Percentiles rank a stretch among this genome's conserved stretches.
These are phyloP conservation scores for Phylloscopus trochiloides DNA, from an alignment of 2,113 vertebrate species.

Conservation along the genomic window DNA sequence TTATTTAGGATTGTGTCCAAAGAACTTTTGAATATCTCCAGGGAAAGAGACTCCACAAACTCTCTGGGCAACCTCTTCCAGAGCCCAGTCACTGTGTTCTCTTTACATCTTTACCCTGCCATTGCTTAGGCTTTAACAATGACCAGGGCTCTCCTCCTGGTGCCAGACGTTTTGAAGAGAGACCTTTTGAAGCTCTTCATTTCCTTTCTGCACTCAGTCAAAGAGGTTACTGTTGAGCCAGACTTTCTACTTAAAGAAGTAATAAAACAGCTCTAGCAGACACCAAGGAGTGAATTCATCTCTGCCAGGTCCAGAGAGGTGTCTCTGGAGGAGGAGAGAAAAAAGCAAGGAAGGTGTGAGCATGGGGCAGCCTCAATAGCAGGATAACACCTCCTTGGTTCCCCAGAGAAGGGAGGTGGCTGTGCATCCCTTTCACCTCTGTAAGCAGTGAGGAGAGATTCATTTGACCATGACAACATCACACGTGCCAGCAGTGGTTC, in stretches of 20 bases:
- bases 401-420: not conserved
- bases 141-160: not conserved
- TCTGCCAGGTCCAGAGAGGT: not conserved
- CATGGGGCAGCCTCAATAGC: accelerated
- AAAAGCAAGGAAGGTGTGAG: not conserved
- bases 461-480: not conserved
- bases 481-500: not conserved
- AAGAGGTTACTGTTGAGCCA: not conserved
- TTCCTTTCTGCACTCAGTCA: not conserved
- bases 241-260: not conserved
- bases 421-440: not conserved
- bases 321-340: not conserved
- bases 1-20: not conserved
- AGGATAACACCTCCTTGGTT: not conserved
- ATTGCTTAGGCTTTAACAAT: not conserved
- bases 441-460: not conserved
- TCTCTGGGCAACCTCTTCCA: not conserved
- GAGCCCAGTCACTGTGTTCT: not conserved
- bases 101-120: not conserved
- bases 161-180: not conserved
- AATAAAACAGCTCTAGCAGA: not conserved
- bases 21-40: not conserved
- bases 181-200: not conserved
- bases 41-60: not conserved
- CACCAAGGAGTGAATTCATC: not conserved